A percentile compares a stretch with the other conserved stretches of the same genome.
phyloP scores from a whole-genome alignment of 2,888 invertebrate species.

The Ophraella communa region DNA sequence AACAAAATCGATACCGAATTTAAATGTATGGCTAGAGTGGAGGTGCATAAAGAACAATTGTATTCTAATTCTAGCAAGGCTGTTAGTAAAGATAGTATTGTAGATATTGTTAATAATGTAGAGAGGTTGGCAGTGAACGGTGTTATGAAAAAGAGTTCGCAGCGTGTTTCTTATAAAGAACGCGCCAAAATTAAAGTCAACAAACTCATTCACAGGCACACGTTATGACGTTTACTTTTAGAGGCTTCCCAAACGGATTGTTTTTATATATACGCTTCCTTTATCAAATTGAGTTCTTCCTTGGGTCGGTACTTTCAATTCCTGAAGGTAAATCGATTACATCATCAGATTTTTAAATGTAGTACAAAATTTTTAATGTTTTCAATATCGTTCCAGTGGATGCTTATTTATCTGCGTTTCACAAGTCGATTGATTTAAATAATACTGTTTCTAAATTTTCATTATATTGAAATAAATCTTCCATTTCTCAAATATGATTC shows the following conservation, averaged over 20 bases:
- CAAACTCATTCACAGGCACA: slow-evolving; percentile 58
- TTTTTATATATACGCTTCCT: slow-evolving; percentile 11
- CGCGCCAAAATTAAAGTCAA: slow-evolving; percentile 53
- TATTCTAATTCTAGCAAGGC: slow-evolving; percentile 42
- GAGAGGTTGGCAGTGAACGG: slow-evolving; percentile 39
- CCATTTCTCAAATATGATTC: too few species aligned
- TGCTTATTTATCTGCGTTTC: too few species aligned
- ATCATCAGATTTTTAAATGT: too few species aligned
- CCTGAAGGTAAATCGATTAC: too few species aligned
- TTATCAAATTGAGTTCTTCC: not conserved
- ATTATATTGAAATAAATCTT: too few species aligned
- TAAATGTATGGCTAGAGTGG: slow-evolving; percentile 46
- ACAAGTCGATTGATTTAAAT: too few species aligned
- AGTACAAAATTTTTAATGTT: too few species aligned
- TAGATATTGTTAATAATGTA: slow-evolving; percentile 43
- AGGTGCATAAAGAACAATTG: slow-evolving; percentile 46
- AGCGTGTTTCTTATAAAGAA: slow-evolving; percentile 50
- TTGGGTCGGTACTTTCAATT: not conserved
- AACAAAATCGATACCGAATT: slow-evolving; percentile 25
- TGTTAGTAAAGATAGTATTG: slow-evolving; percentile 32
- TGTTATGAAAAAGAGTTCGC: slow-evolving; percentile 43
- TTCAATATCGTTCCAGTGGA: too few species aligned
- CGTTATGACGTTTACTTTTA: slow-evolving; percentile 56
- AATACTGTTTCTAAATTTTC: too few species aligned
- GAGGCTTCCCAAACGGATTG: slow-evolving; percentile 37